These are phyloP conservation scores for Forbesichthys agassizii DNA, from an alignment of 2,113 vertebrate species.

Conservation along the genomic window DNA sequence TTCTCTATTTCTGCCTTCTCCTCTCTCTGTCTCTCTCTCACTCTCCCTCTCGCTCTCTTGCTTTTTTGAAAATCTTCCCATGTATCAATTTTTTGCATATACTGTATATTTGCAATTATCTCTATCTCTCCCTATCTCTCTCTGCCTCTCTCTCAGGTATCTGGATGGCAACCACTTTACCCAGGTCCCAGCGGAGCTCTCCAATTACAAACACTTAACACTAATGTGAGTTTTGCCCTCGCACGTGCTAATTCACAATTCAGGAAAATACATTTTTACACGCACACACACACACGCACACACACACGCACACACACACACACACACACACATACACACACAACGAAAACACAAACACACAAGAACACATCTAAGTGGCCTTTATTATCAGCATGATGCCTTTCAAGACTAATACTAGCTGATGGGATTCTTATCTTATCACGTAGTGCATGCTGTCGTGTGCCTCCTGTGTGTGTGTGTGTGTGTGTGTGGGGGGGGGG, in stretches of 20 bases:
- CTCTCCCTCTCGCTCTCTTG: slow-evolving; percentile 21
- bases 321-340: background rate
- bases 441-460: background rate
- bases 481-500: background rate
- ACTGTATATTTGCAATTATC: background rate
- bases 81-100: background rate
- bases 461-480: background rate
- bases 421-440: background rate
- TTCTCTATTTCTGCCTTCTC: slow-evolving; percentile 32
- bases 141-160: slow-evolving; percentile 79
- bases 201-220: slow-evolving; percentile 94
- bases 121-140: background rate
- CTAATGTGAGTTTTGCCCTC: slow-evolving; percentile 89
- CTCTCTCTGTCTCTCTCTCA: slow-evolving; percentile 4
- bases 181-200: slow-evolving; percentile 93
- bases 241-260: slow-evolving; percentile 4
- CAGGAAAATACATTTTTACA: background rate
- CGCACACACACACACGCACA: background rate
- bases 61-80: background rate
- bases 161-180: slow-evolving; percentile 98
- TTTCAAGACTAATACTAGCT: too few relatives aligned
- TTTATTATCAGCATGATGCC: too few relatives aligned
- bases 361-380: background rate
- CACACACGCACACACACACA: slow-evolving; percentile 11
- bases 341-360: background rate